Evolutionary conservation across 2,113 vertebrate species (phyloP).

Genomic region (Cephalophus harveyi): DNA sequence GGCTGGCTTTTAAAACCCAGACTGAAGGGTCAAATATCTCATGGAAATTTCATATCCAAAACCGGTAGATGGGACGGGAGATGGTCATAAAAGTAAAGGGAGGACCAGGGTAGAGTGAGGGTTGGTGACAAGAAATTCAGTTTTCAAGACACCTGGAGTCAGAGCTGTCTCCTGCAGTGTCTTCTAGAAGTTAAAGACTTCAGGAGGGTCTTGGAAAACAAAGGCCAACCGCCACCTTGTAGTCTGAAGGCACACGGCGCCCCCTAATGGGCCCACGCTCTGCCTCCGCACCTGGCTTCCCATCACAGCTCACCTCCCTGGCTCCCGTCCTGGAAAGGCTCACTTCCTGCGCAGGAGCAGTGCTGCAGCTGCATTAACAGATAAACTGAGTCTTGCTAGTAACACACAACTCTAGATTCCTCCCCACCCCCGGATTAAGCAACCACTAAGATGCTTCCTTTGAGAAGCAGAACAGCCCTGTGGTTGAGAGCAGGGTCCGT

Average conservation of each 20-base stretch:
- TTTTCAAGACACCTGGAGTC: constrained; percentile 27
- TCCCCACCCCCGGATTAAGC: neutral
- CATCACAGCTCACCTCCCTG: neutral
- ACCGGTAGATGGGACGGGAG: neutral
- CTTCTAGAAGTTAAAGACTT: constrained; percentile 20
- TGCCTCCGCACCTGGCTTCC: neutral
- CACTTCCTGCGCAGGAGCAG: neutral
- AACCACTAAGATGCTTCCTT: neutral
- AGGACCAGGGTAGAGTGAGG: neutral
- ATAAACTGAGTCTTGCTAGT: neutral
- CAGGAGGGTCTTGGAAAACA: constrained; percentile 6
- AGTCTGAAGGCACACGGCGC: constrained; percentile 21
- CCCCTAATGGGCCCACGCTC: constrained; percentile 11
- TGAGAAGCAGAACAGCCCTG: neutral
- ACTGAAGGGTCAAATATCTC: constrained; percentile 41
- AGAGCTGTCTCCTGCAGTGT: neutral
- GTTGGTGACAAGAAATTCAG: neutral
- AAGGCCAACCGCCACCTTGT: neutral
- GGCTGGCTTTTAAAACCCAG: constrained; percentile 37
- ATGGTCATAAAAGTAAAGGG: neutral
- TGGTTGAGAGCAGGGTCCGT: neutral
- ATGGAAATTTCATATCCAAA: constrained; percentile 51
- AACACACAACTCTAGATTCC: neutral
- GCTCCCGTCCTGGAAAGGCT: neutral
- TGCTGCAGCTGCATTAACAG: neutral